Evolutionary conservation across 2,113 vertebrate genomes (phyloP), one percentile per base, ranked within the genome.

Genomic region (Ciconia maguari): DNA sequence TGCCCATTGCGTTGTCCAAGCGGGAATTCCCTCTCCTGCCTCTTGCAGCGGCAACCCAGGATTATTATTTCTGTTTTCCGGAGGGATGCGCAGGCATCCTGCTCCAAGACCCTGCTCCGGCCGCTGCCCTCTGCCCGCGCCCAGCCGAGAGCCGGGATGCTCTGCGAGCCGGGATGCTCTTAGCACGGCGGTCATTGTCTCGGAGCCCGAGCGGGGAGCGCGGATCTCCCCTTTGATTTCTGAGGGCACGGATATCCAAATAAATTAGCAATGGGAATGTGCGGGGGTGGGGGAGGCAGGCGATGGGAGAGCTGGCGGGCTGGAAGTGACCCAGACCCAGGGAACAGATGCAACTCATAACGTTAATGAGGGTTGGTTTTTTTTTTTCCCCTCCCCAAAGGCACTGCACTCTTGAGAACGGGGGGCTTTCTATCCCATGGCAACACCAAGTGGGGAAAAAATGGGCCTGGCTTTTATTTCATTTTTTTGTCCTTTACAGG

Each of bases 371-470:
- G 72, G 70, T 29, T 17, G 21, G 6, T 2, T 27, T 49, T 48
- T 58, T 48, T 58, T 42, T 55, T 48, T 36, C 20, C 87, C 91
- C 90, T 94, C 91, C 93, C 93, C 92, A 94, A 64, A 94, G 72
- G 93, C 68, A 34, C 62, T 12, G 36, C 93, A 55, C 90, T 91
- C 61, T 66, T 75, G 97, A 94, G 94, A 94, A 57, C 10, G 0
- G 77, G 94, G 83, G 38, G 70, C 71, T 96, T 97, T 94, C 92
- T 94, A 86, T 96, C 95, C 96, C 97, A 96, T 97, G 97, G 97
- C 96, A 98, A 97, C 97, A 94, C 93, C 57, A 81, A 92, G 83
- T 1, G 2, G 84, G 90, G 92, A 44, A 95, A 96, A 96, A 96
- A 97, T 87, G 93, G 96, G 90, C 89, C 87, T 62, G 72, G 89